A percentile compares a stretch with the other conserved stretches of the same genome.
These are phyloP conservation scores for Labeo catla DNA, from an alignment of 2,113 vertebrate genomes.

Conservation along the genomic window DNA sequence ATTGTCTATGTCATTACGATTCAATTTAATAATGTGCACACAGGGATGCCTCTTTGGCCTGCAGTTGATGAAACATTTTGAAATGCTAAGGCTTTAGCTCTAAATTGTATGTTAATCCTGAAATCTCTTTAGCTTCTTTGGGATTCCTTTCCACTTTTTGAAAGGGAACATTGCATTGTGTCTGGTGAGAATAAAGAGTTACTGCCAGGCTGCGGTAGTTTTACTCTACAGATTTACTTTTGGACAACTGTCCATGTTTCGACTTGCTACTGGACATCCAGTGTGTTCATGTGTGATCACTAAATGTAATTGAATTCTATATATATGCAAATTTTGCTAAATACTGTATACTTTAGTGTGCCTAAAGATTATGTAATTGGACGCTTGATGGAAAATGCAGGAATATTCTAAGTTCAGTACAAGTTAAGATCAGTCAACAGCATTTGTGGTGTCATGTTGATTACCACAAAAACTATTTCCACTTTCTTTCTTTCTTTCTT, in stretches of 20 bases:
- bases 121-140: conserved; percentile 63
- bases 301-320: conserved; percentile 60
- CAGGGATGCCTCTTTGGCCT: conserved; percentile 55
- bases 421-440: not conserved
- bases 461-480: no score
- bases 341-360: not conserved
- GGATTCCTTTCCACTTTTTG: conserved; percentile 68
- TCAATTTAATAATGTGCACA: conserved; percentile 69
- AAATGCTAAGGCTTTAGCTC: conserved; percentile 65
- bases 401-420: not conserved
- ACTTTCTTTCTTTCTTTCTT: no score
- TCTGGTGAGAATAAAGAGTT: conserved; percentile 29
- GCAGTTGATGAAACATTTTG: conserved; percentile 70
- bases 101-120: conserved; percentile 77
- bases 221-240: conserved; percentile 56
- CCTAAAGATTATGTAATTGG: not conserved
- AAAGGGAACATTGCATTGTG: conserved; percentile 64
- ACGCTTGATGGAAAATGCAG: not conserved
- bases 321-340: not conserved
- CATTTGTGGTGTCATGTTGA: no score
- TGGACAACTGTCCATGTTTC: conserved; percentile 57
- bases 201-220: conserved; percentile 43
- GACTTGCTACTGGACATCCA: conserved; percentile 37
- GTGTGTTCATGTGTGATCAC: conserved; percentile 57
- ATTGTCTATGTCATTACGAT: conserved; percentile 56